These are phyloP conservation scores for Mythimna vitellina DNA, from an alignment of 2,888 invertebrate genomes.

Conservation along the genomic window DNA sequence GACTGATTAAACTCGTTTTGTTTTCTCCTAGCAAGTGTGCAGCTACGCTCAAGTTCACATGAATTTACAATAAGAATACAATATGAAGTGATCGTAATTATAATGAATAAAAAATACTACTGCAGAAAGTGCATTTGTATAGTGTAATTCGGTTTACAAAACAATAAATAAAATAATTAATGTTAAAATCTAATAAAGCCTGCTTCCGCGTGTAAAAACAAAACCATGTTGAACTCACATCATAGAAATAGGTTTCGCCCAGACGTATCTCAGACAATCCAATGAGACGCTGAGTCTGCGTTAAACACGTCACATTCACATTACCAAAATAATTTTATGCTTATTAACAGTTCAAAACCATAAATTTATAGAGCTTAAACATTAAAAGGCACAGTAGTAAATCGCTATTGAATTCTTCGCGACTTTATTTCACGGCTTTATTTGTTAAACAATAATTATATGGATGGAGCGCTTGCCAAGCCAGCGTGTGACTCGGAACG, in stretches of 20 bases:
- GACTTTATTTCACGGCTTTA: constrained; percentile 64
- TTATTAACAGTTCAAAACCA: constrained; percentile 39
- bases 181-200: not conserved
- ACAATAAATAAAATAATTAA: not conserved
- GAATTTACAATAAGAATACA: constrained; percentile 9
- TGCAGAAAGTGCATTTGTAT: not conserved
- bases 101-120: not conserved
- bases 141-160: not conserved
- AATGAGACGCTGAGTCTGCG: constrained; percentile 71
- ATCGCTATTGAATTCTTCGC: constrained; percentile 43
- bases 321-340: constrained; percentile 66
- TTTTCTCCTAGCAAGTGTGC: not conserved
- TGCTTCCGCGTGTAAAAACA: constrained; percentile 4
- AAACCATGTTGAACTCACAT: constrained; percentile 71
- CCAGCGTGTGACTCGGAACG: constrained; percentile 77
- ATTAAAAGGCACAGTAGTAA: constrained; percentile 70
- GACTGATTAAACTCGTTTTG: constrained; percentile 2
- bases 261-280: constrained; percentile 78
- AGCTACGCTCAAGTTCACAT: constrained; percentile 10
- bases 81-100: not conserved
- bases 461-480: constrained; percentile 57
- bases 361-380: constrained; percentile 52
- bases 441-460: constrained; percentile 61
- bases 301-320: constrained; percentile 74
- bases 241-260: constrained; percentile 70